Conservation (phyloP, 2,888 invertebrate species). For the Poecilobothrus nobilitatus region DNA sequence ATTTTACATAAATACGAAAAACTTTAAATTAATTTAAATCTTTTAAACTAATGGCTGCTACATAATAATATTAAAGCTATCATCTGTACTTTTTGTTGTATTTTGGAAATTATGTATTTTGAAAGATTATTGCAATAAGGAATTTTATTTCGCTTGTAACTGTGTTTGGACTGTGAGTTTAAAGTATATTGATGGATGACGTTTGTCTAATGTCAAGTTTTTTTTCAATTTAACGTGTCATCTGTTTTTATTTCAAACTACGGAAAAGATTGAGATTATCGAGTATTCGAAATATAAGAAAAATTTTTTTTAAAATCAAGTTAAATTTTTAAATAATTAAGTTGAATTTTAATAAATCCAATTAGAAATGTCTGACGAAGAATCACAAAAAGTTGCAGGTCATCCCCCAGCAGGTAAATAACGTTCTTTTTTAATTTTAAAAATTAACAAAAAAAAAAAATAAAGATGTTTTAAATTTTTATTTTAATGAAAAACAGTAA, state of each 20-base stretch:
- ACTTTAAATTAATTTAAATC: no score
- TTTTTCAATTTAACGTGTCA: not conserved
- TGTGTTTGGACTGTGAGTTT: no score
- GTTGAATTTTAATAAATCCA: not conserved
- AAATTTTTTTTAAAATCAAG: not conserved
- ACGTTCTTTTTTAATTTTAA: not conserved
- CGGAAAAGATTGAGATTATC: not conserved
- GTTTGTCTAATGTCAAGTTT: not conserved
- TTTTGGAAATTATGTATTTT: no score
- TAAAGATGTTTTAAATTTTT: no score
- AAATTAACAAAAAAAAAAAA: no score
- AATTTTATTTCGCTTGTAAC: no score
- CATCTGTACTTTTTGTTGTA: not conserved
- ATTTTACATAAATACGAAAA: no score
- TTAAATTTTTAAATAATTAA: not conserved
- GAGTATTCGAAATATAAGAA: not conserved
- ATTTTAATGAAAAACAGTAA: no score
- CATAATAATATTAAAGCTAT: no score
- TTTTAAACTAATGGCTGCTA: no score
- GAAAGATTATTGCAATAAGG: no score
- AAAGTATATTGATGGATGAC: no score
- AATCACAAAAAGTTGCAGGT: constrained; percentile 71
- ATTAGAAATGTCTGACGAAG: constrained; percentile 48
- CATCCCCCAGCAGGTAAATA: constrained; percentile 82
- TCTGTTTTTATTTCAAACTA: not conserved